Conservation (phyloP, 1,140 invertebrate species). For the Cydia splendana region DNA sequence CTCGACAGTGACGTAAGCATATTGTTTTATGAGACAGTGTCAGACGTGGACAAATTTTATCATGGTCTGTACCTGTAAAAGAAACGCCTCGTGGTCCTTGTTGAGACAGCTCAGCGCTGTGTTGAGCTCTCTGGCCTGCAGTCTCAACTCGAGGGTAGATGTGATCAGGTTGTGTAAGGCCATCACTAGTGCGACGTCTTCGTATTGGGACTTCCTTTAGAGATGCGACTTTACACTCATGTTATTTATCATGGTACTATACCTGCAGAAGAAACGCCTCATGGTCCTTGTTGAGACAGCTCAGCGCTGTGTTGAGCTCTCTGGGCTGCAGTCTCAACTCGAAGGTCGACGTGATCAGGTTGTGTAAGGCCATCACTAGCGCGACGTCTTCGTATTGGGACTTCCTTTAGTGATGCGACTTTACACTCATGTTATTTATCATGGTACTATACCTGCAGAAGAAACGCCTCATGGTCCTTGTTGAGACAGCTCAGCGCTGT, state of each 20-base stretch:
- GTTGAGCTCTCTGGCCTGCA: constrained; percentile 77
- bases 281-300: constrained; percentile 70
- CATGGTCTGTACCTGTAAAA: constrained; percentile 68
- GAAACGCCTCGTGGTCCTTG: constrained; percentile 67
- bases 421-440: constrained; percentile 85
- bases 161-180: constrained; percentile 83
- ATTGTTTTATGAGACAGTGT: too few species aligned
- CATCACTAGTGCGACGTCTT: constrained; percentile 92
- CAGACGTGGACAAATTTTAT: too few species aligned
- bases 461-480: constrained; percentile 67
- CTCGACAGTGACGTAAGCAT: too few species aligned
- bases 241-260: constrained; percentile 42
- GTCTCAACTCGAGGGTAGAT: constrained; percentile 72
- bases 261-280: constrained; percentile 75
- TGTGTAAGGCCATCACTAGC: constrained; percentile 87
- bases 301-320: constrained; percentile 75
- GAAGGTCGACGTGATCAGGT: constrained; percentile 73
- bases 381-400: constrained; percentile 94
- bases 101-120: constrained; percentile 72
- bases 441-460: constrained; percentile 69
- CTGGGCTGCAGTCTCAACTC: constrained; percentile 75
- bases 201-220: constrained; percentile 93
- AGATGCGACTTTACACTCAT: constrained; percentile 91
- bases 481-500: constrained; percentile 72
- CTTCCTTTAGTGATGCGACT: constrained; percentile 92